Evolutionary conservation across 2,888 invertebrate species (phyloP).

Genomic region (Amblyteles armatorius): DNA sequence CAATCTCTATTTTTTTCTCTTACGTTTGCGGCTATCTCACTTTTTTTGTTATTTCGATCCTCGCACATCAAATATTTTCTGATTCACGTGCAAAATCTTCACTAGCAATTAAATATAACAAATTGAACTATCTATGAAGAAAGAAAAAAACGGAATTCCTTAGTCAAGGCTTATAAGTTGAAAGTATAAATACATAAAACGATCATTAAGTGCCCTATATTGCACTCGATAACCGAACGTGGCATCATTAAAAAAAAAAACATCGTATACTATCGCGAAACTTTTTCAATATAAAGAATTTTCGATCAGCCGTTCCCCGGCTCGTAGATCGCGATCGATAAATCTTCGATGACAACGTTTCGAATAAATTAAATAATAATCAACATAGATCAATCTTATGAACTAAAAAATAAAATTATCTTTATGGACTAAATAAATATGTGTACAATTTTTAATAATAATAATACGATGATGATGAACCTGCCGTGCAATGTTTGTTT

Average conservation of each 20-base stretch:
- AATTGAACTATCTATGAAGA: slow-evolving; percentile 80
- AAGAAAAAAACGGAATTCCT: slow-evolving; percentile 68
- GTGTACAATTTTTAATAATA: slow-evolving; percentile 70
- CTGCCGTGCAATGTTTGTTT: slow-evolving; percentile 73
- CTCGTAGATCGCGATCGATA: slow-evolving; percentile 7
- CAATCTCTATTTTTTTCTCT: slow-evolving; percentile 42
- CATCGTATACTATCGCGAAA: slow-evolving; percentile 52
- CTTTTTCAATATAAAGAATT: not conserved
- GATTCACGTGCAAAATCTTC: slow-evolving; percentile 55
- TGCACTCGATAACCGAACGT: slow-evolving; percentile 42
- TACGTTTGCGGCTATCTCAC: slow-evolving; percentile 48
- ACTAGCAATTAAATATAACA: slow-evolving; percentile 72
- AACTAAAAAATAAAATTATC: slow-evolving; percentile 34
- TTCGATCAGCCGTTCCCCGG: not conserved
- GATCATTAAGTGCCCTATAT: slow-evolving; percentile 30
- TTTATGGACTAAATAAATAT: slow-evolving; percentile 72
- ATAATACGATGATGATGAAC: slow-evolving; percentile 74
- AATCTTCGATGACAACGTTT: slow-evolving; percentile 29
- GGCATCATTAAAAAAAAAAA: slow-evolving; percentile 32
- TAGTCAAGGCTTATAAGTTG: slow-evolving; percentile 43
- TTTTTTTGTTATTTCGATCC: slow-evolving; percentile 21
- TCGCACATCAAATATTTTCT: slow-evolving; percentile 50
- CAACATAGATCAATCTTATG: slow-evolving; percentile 41
- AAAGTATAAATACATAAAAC: slow-evolving; percentile 45
- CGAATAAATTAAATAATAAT: slow-evolving; percentile 59